phyloP scores from a whole-genome alignment of 2,797 vertebrate genomes.

The Anas capensis region DNA sequence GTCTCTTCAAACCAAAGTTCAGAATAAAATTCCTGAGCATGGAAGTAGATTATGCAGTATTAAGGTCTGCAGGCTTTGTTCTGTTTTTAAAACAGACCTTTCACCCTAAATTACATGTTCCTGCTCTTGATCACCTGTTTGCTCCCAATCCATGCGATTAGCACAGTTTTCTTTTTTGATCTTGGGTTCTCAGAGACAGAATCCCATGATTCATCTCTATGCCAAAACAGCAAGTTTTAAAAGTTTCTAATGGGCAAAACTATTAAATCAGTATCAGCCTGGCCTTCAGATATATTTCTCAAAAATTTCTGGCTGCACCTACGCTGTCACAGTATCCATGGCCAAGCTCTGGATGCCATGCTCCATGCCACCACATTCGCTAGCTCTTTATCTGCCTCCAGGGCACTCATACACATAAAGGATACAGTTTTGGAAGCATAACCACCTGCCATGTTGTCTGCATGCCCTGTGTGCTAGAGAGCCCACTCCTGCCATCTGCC shows the following conservation, averaged over 20 bases:
- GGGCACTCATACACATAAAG: not conserved
- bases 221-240: not conserved
- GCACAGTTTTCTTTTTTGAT: not conserved
- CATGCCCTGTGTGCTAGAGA: not conserved
- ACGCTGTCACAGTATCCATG: not conserved
- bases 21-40: not conserved
- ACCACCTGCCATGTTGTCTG: not conserved
- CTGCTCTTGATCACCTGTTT: not conserved
- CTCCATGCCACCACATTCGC: not conserved
- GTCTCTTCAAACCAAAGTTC: not conserved
- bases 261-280: not conserved
- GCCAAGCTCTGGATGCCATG: not conserved
- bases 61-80: not conserved
- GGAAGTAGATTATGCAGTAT: not conserved
- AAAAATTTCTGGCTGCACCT: not conserved
- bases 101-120: not conserved
- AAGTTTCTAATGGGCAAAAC: not conserved
- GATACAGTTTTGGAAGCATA: not conserved
- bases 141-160: not conserved
- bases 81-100: slow-evolving; percentile 5
- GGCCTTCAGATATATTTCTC: not conserved
- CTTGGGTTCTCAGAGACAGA: not conserved
- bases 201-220: not conserved
- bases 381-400: not conserved
- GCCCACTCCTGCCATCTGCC: not conserved